Percentiles rank a stretch among this genome's conserved stretches.
phyloP scores from a whole-genome alignment of 2,888 invertebrate genomes.

The Mallateleia sp. region DNA sequence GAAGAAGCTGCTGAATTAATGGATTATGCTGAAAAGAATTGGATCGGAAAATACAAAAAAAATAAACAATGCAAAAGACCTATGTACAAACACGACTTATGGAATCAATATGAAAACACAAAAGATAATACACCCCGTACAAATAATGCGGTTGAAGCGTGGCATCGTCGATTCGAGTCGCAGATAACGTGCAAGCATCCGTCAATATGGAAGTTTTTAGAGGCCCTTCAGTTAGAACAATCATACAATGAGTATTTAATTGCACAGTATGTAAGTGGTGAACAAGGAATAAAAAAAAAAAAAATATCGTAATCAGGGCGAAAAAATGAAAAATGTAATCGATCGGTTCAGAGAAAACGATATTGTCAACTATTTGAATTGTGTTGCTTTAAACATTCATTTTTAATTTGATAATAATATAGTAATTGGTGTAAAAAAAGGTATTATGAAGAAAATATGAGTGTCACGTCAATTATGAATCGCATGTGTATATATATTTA shows the following conservation, averaged over 20 bases:
- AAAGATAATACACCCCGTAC: not conserved
- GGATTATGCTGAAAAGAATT: not conserved
- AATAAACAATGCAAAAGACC: constrained; percentile 1
- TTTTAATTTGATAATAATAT: too few species aligned
- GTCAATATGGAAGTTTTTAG: constrained; percentile 16
- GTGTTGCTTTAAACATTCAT: too few species aligned
- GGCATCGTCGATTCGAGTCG: not conserved
- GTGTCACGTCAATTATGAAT: too few species aligned
- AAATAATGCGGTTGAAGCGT: constrained; percentile 9
- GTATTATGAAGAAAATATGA: too few species aligned
- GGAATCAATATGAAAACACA: constrained; percentile 19
- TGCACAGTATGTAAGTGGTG: constrained; percentile 6
- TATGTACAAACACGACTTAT: not conserved
- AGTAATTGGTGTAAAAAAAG: too few species aligned
- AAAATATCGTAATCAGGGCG: constrained; percentile 34
- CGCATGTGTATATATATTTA: too few species aligned
- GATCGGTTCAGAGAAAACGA: too few species aligned
- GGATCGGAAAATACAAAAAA: constrained; percentile 17
- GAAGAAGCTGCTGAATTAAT: not conserved
- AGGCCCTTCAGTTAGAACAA: constrained; percentile 19
- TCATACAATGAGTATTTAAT: constrained; percentile 14
- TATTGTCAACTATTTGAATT: too few species aligned
- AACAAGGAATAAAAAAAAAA: not conserved
- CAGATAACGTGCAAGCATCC: constrained; percentile 23
- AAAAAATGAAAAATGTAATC: too few species aligned